Conservation (phyloP, 1,140 invertebrate species). For the Phymorhynchus buccinoides region DNA sequence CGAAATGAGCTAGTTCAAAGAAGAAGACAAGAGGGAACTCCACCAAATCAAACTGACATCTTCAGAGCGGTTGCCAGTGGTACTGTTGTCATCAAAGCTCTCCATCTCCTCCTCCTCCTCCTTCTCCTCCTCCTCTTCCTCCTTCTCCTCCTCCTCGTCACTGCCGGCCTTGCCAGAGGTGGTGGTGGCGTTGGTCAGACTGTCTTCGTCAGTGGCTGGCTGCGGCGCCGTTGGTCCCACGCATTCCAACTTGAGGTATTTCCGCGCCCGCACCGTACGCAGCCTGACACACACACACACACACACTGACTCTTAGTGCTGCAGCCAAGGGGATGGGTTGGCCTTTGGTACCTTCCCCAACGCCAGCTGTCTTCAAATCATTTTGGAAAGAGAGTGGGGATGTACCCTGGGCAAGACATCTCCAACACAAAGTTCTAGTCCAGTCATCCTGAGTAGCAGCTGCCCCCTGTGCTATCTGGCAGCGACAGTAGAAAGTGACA, state of each 20-base stretch:
- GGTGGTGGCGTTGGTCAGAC: slow-evolving; percentile 52
- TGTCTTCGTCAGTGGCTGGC: slow-evolving; percentile 61
- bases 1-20: no score
- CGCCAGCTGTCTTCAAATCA: no score
- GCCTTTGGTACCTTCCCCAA: no score
- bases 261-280: slow-evolving; percentile 76
- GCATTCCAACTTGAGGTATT: slow-evolving; percentile 83
- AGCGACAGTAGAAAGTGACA: no score
- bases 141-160: slow-evolving; percentile 71
- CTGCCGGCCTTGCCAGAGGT: slow-evolving; percentile 53
- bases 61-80: slow-evolving; percentile 52
- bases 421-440: no score
- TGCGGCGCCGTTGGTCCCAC: slow-evolving; percentile 36
- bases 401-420: no score
- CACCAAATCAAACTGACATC: slow-evolving; percentile 50
- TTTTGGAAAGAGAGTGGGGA: no score
- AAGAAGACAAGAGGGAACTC: neutral
- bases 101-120: slow-evolving; percentile 76
- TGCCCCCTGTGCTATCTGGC: no score
- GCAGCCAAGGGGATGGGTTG: no score
- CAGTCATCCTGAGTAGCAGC: no score
- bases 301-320: no score
- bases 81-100: slow-evolving; percentile 86
- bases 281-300: slow-evolving; percentile 52
- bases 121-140: slow-evolving; percentile 74